A percentile compares a stretch with the other conserved stretches of the same genome.
phyloP scores from a whole-genome alignment of 2,888 invertebrate genomes.

The Lasioglossum figueresi region DNA sequence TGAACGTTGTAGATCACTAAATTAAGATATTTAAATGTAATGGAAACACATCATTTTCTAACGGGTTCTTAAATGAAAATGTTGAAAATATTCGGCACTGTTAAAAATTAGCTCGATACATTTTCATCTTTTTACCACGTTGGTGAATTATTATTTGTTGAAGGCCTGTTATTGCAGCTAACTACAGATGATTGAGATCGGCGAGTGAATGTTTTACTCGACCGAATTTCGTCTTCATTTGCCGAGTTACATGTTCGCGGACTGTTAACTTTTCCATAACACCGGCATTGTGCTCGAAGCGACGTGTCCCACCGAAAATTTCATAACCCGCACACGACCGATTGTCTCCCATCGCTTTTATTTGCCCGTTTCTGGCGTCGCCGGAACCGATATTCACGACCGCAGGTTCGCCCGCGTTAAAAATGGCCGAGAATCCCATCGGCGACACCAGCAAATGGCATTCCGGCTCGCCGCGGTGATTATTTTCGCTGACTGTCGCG shows the following conservation, averaged over 20 bases:
- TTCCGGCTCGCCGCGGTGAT: constrained; percentile 41
- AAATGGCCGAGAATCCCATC: constrained; percentile 42
- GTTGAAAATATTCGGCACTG: no score
- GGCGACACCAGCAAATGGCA: constrained; percentile 36
- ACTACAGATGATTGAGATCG: not conserved
- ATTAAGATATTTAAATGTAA: no score
- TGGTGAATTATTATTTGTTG: not conserved
- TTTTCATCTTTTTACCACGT: no score
- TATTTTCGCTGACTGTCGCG: constrained; percentile 54
- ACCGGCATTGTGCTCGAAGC: not conserved
- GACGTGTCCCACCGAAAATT: not conserved
- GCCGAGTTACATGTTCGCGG: not conserved
- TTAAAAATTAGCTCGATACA: no score
- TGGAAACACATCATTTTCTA: no score
- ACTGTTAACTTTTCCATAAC: constrained; percentile 32
- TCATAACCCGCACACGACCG: constrained; percentile 9
- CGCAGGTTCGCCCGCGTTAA: constrained; percentile 26
- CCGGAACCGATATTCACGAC: constrained; percentile 30
- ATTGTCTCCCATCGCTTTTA: constrained; percentile 35
- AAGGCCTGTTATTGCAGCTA: not conserved
- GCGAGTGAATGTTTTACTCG: not conserved
- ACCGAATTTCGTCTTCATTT: not conserved
- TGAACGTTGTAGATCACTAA: no score
- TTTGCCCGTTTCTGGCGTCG: constrained; percentile 17
- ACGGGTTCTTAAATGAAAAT: no score